Percentiles rank a stretch among this genome's conserved stretches.
phyloP scores from a whole-genome alignment of 1,140 invertebrate species.

The Ceratosolen fusciceps region DNA sequence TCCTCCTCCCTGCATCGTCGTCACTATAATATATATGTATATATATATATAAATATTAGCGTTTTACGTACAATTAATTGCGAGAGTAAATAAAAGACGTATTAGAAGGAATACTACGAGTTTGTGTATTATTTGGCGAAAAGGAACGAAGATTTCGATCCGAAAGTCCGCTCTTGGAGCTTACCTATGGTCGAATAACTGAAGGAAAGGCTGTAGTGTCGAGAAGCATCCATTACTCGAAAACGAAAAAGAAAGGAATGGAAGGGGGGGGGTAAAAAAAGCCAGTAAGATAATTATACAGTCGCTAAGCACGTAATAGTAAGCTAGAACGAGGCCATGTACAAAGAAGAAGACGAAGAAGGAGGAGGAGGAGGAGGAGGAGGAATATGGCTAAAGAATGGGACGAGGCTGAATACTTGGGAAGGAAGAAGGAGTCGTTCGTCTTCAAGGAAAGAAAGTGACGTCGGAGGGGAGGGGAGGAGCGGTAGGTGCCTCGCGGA shows the following conservation, averaged over 20 bases:
- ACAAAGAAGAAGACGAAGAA: neutral
- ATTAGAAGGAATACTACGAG: too few species aligned
- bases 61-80: too few species aligned
- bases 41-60: too few species aligned
- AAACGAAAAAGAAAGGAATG: too few species aligned
- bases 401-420: neutral
- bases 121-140: too few species aligned
- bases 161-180: neutral
- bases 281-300: slow-evolving; percentile 1
- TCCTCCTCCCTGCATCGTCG: too few species aligned
- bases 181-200: neutral
- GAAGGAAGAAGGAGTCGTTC: too few species aligned
- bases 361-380: neutral
- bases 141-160: too few species aligned
- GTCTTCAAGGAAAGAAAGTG: neutral
- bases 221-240: neutral
- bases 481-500: neutral
- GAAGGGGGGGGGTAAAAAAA: neutral
- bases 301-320: neutral
- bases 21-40: too few species aligned
- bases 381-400: neutral
- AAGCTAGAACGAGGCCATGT: neutral
- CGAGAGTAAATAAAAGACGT: too few species aligned
- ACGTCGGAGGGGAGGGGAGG: too few species aligned
- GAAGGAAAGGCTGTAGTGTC: neutral